phyloP scores from a whole-genome alignment of 2,113 vertebrate genomes.

The Mirza zaza region DNA sequence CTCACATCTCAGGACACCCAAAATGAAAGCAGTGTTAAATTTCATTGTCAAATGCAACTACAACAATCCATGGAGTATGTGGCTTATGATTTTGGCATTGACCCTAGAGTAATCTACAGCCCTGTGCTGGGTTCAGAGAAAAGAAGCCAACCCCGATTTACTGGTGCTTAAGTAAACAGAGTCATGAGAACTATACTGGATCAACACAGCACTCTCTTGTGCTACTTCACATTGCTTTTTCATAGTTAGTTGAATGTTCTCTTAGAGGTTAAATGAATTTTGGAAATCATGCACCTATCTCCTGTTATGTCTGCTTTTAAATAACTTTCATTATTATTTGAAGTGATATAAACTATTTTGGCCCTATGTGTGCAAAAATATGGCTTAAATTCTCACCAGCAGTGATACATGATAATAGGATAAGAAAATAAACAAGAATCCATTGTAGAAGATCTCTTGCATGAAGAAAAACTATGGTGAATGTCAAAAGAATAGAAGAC shows the following conservation, averaged over 20 bases:
- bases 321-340: constrained; percentile 18
- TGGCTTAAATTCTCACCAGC: neutral
- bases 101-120: neutral
- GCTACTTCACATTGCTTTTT: neutral
- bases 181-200: neutral
- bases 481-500: neutral
- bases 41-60: neutral
- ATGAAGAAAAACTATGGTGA: neutral
- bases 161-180: neutral
- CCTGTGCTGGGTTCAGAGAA: neutral
- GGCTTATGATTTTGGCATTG: neutral
- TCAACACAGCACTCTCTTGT: neutral
- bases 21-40: neutral
- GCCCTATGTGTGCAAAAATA: neutral
- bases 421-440: neutral
- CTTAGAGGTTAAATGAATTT: neutral
- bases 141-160: neutral
- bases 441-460: neutral
- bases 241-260: neutral
- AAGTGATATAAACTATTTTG: neutral
- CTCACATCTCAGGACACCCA: neutral
- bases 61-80: neutral
- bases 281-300: neutral
- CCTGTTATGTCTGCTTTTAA: neutral
- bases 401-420: neutral